phyloP scores from a whole-genome alignment of 2,113 vertebrate genomes.

The Furnarius figulus region DNA sequence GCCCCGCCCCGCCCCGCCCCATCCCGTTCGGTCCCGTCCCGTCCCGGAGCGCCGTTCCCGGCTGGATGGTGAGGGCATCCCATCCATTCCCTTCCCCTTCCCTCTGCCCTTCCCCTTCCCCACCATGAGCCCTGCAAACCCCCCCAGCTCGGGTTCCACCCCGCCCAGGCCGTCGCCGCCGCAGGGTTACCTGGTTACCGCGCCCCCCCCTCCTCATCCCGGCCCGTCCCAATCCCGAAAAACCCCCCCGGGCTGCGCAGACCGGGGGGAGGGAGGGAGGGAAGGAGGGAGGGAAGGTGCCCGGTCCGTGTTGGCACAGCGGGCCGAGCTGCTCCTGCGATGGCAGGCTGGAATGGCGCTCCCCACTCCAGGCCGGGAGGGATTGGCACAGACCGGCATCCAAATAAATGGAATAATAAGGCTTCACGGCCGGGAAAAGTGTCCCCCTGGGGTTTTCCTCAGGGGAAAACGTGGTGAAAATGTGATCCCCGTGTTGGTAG shows the following conservation, averaged over 20 bases:
- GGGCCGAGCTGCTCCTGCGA: rapidly evolving
- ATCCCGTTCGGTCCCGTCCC: background rate
- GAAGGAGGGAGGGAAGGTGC: rapidly evolving
- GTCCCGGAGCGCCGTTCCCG: background rate
- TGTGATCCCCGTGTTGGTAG: background rate
- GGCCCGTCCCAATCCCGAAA: no score
- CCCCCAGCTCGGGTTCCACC: background rate
- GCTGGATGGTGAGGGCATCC: slow-evolving; percentile 33
- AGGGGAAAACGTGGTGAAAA: no score
- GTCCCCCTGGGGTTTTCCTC: background rate
- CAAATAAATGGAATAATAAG: background rate
- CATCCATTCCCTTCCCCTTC: background rate
- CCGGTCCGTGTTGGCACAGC: rapidly evolving
- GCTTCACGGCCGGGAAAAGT: background rate
- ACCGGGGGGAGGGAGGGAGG: background rate
- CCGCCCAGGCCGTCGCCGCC: background rate
- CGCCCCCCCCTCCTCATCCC: rapidly evolving
- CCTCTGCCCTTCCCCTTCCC: no score
- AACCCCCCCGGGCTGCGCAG: no score
- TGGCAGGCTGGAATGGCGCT: rapidly evolving
- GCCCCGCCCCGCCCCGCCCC: background rate
- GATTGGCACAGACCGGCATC: rapidly evolving
- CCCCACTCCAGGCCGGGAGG: background rate
- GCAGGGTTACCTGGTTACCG: background rate
- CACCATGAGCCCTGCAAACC: no score